Conservation (phyloP, 2,888 invertebrate species). For the Athalia circularis region DNA sequence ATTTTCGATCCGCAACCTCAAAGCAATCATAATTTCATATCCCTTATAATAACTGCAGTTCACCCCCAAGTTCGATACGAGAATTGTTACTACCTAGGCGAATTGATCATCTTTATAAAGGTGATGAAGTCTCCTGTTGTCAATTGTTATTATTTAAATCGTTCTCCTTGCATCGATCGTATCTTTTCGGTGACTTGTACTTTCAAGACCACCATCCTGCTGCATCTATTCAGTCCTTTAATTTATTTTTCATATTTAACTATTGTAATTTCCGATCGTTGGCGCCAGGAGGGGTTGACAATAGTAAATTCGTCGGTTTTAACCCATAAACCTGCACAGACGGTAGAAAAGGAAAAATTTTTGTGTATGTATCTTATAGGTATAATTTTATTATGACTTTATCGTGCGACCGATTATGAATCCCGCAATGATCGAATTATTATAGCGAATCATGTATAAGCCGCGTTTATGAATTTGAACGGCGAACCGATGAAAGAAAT, state of each 20-base stretch:
- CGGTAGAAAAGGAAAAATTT: not conserved
- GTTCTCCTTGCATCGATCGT: conserved; percentile 45
- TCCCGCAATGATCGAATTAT: not conserved
- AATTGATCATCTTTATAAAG: conserved; percentile 26
- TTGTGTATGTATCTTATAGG: no score
- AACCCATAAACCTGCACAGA: conserved; percentile 22
- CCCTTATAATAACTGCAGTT: conserved; percentile 20
- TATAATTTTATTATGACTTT: no score
- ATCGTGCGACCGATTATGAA: not conserved
- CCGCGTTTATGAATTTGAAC: conserved; percentile 30
- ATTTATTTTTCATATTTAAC: conserved; percentile 46
- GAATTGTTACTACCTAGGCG: not conserved
- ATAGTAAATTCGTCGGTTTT: conserved; percentile 42
- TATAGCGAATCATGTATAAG: conserved; percentile 15
- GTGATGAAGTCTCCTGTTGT: conserved; percentile 29
- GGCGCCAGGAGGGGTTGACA: conserved; percentile 50
- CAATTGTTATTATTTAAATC: conserved; percentile 45
- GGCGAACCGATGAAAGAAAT: conserved; percentile 43
- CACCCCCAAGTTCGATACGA: conserved; percentile 42
- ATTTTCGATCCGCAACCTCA: conserved; percentile 40
- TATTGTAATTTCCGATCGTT: conserved; percentile 55
- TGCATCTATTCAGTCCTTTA: conserved; percentile 5
- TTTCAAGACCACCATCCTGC: conserved; percentile 44
- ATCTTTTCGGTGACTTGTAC: conserved; percentile 54
- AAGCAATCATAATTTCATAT: conserved; percentile 43